Base-by-base conservation (phyloP, 2,888 invertebrate genomes). In the Sarcophaga subvicina region DNA sequence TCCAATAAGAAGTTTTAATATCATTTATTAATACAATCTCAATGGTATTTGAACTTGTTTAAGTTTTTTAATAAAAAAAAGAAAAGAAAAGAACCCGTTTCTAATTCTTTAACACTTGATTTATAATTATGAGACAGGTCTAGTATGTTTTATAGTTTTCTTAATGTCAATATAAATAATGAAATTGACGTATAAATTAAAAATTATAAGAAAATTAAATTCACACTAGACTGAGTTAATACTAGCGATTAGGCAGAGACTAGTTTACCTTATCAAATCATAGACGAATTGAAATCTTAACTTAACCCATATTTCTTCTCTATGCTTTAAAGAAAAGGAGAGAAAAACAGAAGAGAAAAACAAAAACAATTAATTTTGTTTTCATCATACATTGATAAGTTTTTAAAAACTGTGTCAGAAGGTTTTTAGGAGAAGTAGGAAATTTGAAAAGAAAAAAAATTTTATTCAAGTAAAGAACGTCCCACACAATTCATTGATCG, bases 201-300 rank as follows among this genome's bases (percentile, higher is more conserved):
- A 49, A 49, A 14, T 49, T 14, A 49, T 1, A 49, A 0, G 5
- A 0, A 49, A 49, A 49, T 49, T 14, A 49, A 49, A 49, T 49
- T 49, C 49, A 49, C 14, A 49, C 49, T 49, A 6, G 37, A 37
- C 37, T 1, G 37, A 1, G 8, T 37, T 37, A 37, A 37, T 2
- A 37, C 10, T 6, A 10, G 10, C 8, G 10, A 37, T 37, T 37
- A 37, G 8, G 37, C 37, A 37, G 37, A 37, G 8, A 37, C 37
- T 8, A 37, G 66, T 67, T 67, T 66, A 66, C n/a, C 45, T 66
- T 66, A 66, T 45, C 45, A 66, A 66, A 66, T 37, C 10, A 37
- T n/a, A 20, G 45, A 45, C 11, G 37, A 37, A 37, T 37, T 37
- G 10, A 37, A 37, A 37, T 37, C 37, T 37, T 37, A 37, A 37